Evolutionary conservation across 2,888 invertebrate species (phyloP).

Genomic region (Gryllus longicercus): DNA sequence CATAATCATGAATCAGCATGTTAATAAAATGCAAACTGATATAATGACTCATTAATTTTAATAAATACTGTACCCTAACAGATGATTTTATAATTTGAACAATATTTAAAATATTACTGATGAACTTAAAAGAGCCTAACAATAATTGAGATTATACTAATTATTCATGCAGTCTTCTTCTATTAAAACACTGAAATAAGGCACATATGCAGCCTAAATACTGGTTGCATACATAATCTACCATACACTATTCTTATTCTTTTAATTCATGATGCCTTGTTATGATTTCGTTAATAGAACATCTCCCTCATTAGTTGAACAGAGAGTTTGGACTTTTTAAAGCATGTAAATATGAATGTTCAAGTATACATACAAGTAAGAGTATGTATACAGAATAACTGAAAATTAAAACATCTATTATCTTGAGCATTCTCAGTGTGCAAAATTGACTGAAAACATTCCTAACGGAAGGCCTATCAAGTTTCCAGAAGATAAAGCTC

Average conservation of each 20-base stretch:
- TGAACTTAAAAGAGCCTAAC: not conserved
- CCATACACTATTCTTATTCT: constrained; percentile 17
- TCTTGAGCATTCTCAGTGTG: not conserved
- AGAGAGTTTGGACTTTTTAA: not conserved
- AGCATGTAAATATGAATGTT: too few species aligned
- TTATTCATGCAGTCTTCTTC: constrained; percentile 9
- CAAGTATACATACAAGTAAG: too few species aligned
- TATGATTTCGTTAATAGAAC: not conserved
- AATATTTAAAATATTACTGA: not conserved
- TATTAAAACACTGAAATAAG: constrained; percentile 8
- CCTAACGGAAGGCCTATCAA: not conserved
- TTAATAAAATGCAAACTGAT: not conserved
- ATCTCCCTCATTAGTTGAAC: not conserved
- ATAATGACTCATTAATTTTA: not conserved
- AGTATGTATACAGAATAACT: too few species aligned
- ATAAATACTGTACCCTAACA: too few species aligned
- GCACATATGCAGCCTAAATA: constrained; percentile 17
- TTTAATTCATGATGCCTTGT: constrained; percentile 3
- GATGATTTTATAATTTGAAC: too few species aligned
- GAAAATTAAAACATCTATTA: not conserved
- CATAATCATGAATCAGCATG: too few species aligned
- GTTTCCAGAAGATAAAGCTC: not conserved
- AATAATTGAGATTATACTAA: constrained; percentile 6
- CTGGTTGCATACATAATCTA: constrained; percentile 1
- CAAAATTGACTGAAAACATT: not conserved